Base-by-base conservation (phyloP, 2,797 vertebrate species). In the Falco cherrug region DNA sequence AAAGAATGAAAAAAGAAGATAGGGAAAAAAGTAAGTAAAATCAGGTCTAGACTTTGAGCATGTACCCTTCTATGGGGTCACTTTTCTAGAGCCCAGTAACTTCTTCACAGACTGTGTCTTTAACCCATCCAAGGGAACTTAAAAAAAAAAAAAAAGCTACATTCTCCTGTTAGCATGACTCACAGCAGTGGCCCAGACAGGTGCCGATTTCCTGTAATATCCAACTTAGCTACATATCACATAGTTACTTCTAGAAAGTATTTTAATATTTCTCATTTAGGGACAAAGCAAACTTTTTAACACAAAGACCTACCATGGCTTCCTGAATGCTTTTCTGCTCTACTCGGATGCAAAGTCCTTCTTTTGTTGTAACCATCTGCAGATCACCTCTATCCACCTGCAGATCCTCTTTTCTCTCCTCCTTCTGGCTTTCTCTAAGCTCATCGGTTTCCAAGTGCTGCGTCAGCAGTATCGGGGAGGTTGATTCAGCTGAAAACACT, bases 291-390 rank as follows among this genome's bases (percentile, higher is more conserved):
- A 63, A 65, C 10, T 11, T 4, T 54, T 80, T 79, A 19, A 87
- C 18, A 41, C 11, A 41, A 63, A 89, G 41, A 98, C 98, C 97
- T 98, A 99, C 99, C 48, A 1, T 65, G 28, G 98, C 98, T 85
- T 98, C 96, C 97, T 98, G 97, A 56, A 99, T 88, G 14, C 97
- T 96, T 78, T 98, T 99, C 88, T 78, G 67, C 75, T 93, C 75
- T 48, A 99, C 76, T 39, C 26, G 54, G 43, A 99, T 97, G 94
- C 48, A 71, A 75, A 99, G 93, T 31, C 98, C 98, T 85, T 98
- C 98, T 10, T 93, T 76, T 9, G 98, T 98, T 16, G 18, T 93
- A 71, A 96, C n/a, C 50, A 35, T 79, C 10, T 89, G 81, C 73
- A 89, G 41, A 71, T 17, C 26, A 21, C 17, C 16, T 39, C 48